Evolutionary conservation across 2,888 invertebrate species (phyloP).

Genomic region (Chloroclysta siterata): DNA sequence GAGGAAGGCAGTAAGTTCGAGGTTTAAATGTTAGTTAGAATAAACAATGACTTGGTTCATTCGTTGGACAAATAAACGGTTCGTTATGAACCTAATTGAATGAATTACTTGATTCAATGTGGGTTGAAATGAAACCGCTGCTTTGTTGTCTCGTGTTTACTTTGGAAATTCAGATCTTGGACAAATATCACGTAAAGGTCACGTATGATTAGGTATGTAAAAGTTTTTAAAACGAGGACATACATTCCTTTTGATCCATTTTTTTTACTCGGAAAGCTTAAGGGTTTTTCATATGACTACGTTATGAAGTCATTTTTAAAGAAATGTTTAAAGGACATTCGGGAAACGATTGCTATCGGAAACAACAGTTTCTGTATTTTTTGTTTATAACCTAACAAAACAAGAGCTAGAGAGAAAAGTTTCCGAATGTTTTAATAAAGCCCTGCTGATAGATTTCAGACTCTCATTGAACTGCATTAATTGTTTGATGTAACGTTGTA

Average conservation of each 20-base stretch:
- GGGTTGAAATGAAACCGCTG: conserved; percentile 23
- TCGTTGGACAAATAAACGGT: conserved; percentile 31
- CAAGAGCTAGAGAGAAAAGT: no score
- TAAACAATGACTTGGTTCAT: conserved; percentile 33
- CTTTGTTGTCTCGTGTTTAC: conserved; percentile 24
- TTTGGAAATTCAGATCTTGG: conserved; percentile 13
- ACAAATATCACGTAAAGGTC: conserved; percentile 20
- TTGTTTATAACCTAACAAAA: no score
- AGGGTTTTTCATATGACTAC: no score
- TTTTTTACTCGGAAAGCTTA: no score
- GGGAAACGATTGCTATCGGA: no score
- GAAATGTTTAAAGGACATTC: no score
- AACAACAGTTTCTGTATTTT: no score
- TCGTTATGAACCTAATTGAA: conserved; percentile 35
- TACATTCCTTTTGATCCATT: conserved; percentile 1
- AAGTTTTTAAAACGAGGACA: conserved; percentile 11
- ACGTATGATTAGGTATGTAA: conserved; percentile 5
- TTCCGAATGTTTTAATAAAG: no score
- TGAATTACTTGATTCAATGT: conserved; percentile 26
- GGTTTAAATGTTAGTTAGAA: conserved; percentile 18
- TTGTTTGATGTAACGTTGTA: conserved; percentile 1
- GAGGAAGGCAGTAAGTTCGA: conserved; percentile 16
- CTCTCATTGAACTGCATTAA: neutral
- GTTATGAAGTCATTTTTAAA: no score
- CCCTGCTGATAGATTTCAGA: neutral